Evolutionary conservation across 2,888 invertebrate genomes (phyloP).

Genomic region (Hoplodrina blanda): DNA sequence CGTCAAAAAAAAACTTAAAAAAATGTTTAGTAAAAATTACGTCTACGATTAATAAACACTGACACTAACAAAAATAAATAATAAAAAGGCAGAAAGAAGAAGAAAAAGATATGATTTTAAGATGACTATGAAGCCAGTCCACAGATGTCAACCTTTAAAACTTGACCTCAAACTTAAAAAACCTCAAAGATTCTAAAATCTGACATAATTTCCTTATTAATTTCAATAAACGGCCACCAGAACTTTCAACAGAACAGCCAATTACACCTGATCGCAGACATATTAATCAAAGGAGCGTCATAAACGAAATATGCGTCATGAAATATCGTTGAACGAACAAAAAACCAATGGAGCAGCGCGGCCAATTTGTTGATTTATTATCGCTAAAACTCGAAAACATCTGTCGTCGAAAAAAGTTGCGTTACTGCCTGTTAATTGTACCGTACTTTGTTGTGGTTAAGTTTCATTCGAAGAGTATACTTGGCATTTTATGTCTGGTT

Average conservation of each 20-base stretch:
- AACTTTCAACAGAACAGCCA: conserved; percentile 45
- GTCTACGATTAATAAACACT: too few species aligned
- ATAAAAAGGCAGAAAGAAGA: too few species aligned
- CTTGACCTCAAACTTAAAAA: neutral
- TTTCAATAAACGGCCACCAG: neutral
- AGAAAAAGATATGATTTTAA: too few species aligned
- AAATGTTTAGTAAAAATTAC: too few species aligned
- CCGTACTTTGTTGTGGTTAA: conserved; percentile 61
- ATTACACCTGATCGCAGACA: conserved; percentile 72
- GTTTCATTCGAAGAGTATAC: conserved; percentile 17
- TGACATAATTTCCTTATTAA: neutral
- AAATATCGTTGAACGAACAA: conserved; percentile 78
- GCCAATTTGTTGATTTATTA: conserved; percentile 81
- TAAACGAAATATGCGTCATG: conserved; percentile 85
- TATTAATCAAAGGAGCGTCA: conserved; percentile 84
- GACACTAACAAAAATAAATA: too few species aligned
- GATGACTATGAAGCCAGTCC: too few species aligned
- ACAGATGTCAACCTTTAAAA: neutral
- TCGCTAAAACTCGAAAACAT: conserved; percentile 74
- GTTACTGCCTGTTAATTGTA: conserved; percentile 70
- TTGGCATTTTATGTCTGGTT: conserved; percentile 15
- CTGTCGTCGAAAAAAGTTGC: conserved; percentile 74
- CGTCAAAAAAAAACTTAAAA: too few species aligned
- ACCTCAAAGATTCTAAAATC: neutral
- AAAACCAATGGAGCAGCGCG: conserved; percentile 75